Evolutionary conservation across 1,140 invertebrate genomes (phyloP).

Genomic region (Apocrypta bakeri): DNA sequence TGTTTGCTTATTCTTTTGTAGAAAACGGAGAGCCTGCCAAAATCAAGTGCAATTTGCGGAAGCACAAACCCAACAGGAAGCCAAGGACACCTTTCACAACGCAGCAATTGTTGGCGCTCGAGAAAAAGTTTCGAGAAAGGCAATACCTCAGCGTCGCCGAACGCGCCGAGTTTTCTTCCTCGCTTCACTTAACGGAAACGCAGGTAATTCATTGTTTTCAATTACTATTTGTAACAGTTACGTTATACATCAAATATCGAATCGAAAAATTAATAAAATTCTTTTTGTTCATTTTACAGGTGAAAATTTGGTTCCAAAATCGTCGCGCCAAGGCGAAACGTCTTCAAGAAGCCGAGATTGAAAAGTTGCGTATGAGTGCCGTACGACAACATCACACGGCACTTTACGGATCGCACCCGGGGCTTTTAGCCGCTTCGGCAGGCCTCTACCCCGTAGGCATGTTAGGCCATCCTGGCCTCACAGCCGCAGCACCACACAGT

Average conservation of each 20-base stretch:
- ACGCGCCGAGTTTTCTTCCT: conserved; percentile 95
- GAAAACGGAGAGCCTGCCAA: conserved; percentile 85
- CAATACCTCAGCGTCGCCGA: conserved; percentile 98
- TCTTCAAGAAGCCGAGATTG: conserved; percentile 94
- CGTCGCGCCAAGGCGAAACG: conserved; percentile 95
- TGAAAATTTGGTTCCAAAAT: conserved; percentile 99
- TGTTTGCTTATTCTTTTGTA: conserved; percentile 61
- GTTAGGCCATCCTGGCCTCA: conserved; percentile 63
- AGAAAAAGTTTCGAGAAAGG: conserved; percentile 97
- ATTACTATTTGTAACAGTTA: too few species aligned
- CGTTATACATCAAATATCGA: too few species aligned
- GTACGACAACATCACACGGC: conserved; percentile 75
- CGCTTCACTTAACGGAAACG: conserved; percentile 95
- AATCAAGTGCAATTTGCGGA: conserved; percentile 94
- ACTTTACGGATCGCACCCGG: conserved; percentile 71
- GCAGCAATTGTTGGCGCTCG: conserved; percentile 93
- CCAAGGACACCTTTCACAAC: conserved; percentile 98
- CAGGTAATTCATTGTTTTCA: conserved; percentile 80
- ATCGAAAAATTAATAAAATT: too few species aligned
- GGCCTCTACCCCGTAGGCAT: conserved; percentile 67
- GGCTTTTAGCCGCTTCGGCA: conserved; percentile 61
- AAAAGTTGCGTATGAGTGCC: conserved; percentile 88
- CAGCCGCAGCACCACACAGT: conserved; percentile 18
- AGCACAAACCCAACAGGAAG: conserved; percentile 97
- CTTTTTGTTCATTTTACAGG: conserved; percentile 76